Percentiles rank a stretch among this genome's conserved stretches.
These are phyloP conservation scores for Phoenoteleia sp. DNA, from an alignment of 2,888 invertebrate species.

Conservation along the genomic window DNA sequence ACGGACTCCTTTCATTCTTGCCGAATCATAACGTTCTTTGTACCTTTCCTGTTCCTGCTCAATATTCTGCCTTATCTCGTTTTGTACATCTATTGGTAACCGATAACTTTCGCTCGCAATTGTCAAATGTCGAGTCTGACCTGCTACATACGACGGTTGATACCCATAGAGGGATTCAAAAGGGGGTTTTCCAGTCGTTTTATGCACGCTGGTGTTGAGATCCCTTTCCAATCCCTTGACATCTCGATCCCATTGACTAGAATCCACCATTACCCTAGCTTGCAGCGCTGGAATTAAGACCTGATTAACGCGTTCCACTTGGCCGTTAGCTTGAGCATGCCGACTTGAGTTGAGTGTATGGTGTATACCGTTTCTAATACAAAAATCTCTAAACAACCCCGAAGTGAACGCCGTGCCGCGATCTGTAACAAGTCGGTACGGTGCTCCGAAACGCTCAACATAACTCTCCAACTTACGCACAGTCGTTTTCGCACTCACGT, in stretches of 20 bases:
- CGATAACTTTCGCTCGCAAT: neutral
- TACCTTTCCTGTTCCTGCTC: neutral
- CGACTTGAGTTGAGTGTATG: neutral
- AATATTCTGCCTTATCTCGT: neutral
- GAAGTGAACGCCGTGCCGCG: neutral
- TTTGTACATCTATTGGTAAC: neutral
- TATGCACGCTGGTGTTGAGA: neutral
- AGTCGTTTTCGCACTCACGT: neutral
- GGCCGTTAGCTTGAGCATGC: neutral
- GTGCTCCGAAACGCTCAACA: neutral
- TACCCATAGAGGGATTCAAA: slow-evolving; percentile 14
- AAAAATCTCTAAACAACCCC: neutral
- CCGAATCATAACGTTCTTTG: neutral
- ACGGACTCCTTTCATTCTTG: neutral
- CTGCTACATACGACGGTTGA: neutral
- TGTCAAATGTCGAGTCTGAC: neutral
- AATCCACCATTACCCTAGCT: neutral
- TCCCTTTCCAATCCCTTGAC: neutral
- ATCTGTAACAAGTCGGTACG: neutral
- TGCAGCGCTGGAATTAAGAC: neutral
- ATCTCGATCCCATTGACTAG: neutral
- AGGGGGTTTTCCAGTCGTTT: neutral
- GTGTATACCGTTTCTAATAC: neutral
- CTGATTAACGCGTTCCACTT: neutral
- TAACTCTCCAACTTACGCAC: neutral